phyloP scores from a whole-genome alignment of 2,797 vertebrate species.

The Hylomyscus alleni region DNA sequence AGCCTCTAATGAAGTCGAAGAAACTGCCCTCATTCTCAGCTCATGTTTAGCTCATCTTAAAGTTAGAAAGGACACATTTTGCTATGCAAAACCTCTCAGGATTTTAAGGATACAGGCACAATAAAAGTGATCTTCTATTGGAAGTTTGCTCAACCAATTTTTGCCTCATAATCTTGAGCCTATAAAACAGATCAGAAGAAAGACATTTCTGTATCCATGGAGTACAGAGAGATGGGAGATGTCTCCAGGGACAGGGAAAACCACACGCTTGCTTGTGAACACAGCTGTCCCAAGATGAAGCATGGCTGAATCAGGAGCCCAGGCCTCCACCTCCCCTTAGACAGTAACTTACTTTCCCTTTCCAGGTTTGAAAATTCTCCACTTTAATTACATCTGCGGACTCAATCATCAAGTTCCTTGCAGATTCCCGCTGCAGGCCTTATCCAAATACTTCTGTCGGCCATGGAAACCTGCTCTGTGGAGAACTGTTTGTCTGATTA shows the following conservation, averaged over 20 bases:
- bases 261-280: background rate
- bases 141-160: background rate
- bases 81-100: conserved; percentile 30
- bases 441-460: background rate
- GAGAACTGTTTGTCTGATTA: background rate
- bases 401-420: background rate
- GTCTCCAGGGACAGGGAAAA: background rate
- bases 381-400: conserved; percentile 11
- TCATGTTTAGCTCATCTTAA: conserved; percentile 54
- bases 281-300: background rate
- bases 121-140: conserved; percentile 56
- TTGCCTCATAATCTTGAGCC: conserved; percentile 32
- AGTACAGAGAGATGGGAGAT: background rate
- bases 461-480: background rate
- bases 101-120: conserved; percentile 54
- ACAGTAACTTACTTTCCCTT: background rate
- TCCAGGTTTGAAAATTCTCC: conserved; percentile 3
- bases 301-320: background rate
- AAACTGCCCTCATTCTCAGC: background rate
- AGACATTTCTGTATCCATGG: background rate
- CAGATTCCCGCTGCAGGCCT: background rate
- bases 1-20: conserved; percentile 29
- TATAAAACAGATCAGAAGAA: conserved; percentile 62
- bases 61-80: conserved; percentile 57
- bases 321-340: background rate